Percentiles rank a stretch among this genome's conserved stretches.
phyloP scores from a whole-genome alignment of 2,797 vertebrate species.

The Thamnophis elegans region DNA sequence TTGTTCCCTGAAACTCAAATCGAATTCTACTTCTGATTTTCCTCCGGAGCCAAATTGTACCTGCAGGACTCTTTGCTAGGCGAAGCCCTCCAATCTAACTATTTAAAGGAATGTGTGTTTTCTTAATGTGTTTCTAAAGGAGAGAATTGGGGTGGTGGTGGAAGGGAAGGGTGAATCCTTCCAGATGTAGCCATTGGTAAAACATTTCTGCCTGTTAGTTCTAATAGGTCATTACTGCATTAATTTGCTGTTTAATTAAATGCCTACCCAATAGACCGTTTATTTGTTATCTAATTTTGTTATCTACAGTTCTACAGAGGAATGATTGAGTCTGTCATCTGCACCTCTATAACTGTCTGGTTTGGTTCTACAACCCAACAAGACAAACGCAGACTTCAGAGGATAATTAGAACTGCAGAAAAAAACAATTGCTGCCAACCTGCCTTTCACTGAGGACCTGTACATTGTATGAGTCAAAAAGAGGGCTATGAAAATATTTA shows the following conservation, averaged over 20 bases:
- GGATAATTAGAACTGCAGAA: no score
- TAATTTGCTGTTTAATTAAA: constrained; percentile 86
- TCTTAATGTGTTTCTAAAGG: constrained; percentile 66
- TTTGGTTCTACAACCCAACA: no score
- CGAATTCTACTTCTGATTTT: neutral
- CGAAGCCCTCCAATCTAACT: constrained; percentile 24
- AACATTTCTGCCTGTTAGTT: constrained; percentile 82
- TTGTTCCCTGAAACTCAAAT: neutral
- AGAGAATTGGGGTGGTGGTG: neutral
- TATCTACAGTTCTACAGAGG: no score
- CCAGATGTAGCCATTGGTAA: constrained; percentile 78
- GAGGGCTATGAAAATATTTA: no score
- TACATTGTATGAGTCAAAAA: no score
- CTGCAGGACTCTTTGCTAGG: constrained; percentile 26
- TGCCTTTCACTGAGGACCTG: no score
- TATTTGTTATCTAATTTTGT: constrained; percentile 80
- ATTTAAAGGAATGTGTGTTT: constrained; percentile 68
- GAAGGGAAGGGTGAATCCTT: constrained; percentile 71
- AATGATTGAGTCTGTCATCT: no score
- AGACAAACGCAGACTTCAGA: no score
- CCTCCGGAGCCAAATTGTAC: neutral
- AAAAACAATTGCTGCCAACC: no score
- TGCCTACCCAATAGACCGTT: constrained; percentile 84
- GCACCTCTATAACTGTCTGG: no score
- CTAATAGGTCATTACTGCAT: constrained; percentile 84